phyloP scores from a whole-genome alignment of 2,888 invertebrate species.

The Metallyticus violacea region DNA sequence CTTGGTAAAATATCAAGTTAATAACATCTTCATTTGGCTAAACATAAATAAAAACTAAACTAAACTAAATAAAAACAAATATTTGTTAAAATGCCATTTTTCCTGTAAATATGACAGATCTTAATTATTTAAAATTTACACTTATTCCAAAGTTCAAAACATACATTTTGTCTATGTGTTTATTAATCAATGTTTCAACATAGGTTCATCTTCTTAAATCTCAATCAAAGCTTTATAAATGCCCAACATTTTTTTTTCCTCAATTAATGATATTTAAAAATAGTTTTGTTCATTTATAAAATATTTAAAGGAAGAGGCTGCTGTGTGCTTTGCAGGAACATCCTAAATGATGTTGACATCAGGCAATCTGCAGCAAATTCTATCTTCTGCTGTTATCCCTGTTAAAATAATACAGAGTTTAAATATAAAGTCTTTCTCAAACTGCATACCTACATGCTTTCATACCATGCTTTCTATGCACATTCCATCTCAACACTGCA shows the following conservation, averaged over 20 bases:
- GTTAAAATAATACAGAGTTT: neutral
- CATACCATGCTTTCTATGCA: neutral
- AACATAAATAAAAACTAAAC: too few relatives aligned
- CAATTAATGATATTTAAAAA: neutral
- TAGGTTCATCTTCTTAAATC: neutral
- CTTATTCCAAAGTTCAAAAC: neutral
- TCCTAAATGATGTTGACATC: neutral
- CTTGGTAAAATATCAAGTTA: neutral
- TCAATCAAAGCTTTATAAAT: neutral
- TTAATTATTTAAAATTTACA: neutral
- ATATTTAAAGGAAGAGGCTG: neutral
- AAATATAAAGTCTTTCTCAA: neutral
- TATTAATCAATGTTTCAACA: neutral
- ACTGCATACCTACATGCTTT: neutral
- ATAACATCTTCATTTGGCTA: neutral
- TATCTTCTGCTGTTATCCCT: constrained; percentile 13
- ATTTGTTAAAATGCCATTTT: neutral
- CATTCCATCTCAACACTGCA: neutral
- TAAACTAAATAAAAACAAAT: neutral
- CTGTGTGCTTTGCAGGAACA: neutral
- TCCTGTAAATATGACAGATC: neutral
- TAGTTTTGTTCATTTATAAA: neutral
- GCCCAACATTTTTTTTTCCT: neutral
- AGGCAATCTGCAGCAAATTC: neutral
- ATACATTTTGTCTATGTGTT: neutral